These are phyloP conservation scores for Ophiodon elongatus DNA, from an alignment of 2,113 vertebrate genomes.

Conservation along the genomic window DNA sequence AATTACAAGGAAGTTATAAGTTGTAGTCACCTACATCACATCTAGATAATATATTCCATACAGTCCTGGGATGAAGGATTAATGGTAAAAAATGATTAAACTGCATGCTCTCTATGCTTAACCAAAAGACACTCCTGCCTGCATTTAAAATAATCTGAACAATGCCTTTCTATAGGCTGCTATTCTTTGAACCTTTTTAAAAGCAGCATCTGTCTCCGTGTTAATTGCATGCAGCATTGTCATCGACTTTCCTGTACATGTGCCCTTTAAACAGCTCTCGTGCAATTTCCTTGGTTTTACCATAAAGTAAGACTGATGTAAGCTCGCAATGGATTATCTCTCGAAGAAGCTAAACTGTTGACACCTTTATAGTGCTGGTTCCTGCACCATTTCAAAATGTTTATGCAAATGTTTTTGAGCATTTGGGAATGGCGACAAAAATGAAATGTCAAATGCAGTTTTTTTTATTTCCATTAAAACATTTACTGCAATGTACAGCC, in stretches of 20 bases:
- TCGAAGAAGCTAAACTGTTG: constrained; percentile 23
- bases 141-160: constrained; percentile 24
- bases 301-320: constrained; percentile 23
- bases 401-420: constrained; percentile 30
- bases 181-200: constrained; percentile 16
- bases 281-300: constrained; percentile 33
- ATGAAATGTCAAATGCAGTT: constrained; percentile 1
- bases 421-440: constrained; percentile 4
- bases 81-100: neutral
- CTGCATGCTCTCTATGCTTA: neutral
- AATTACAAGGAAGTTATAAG: neutral
- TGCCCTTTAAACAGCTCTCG: constrained; percentile 31
- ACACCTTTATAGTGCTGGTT: constrained; percentile 25
- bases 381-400: constrained; percentile 10
- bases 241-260: constrained; percentile 1
- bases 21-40: neutral
- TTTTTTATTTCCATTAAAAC: constrained; percentile 15
- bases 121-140: neutral
- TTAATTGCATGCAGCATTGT: constrained; percentile 26
- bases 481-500: neutral
- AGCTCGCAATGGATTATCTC: constrained; percentile 33
- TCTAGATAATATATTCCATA: constrained; percentile 5
- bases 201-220: constrained; percentile 1
- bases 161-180: constrained; percentile 1
- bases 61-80: neutral